phyloP scores from a whole-genome alignment of 2,888 invertebrate genomes.

The Scaptomyza cyrtandrae region DNA sequence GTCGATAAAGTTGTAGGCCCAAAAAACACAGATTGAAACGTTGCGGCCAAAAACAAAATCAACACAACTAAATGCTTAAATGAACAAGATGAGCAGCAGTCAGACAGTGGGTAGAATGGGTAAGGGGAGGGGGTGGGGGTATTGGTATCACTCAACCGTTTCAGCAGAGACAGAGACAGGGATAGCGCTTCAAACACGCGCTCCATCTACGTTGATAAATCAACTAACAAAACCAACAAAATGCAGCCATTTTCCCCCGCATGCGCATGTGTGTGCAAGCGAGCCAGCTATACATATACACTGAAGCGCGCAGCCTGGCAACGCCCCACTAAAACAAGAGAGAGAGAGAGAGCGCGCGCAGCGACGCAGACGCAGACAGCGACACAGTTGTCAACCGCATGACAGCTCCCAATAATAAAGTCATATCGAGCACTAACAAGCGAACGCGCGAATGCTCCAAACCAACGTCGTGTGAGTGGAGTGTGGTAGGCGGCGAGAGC shows the following conservation, averaged over 20 bases:
- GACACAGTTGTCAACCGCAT: constrained; percentile 81
- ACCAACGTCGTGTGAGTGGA: constrained; percentile 1
- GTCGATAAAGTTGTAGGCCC: constrained; percentile 75
- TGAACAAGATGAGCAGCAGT: constrained; percentile 30
- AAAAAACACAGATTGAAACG: constrained; percentile 73
- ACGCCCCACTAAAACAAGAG: constrained; percentile 42
- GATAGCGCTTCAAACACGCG: constrained; percentile 23
- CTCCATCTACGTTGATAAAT: constrained; percentile 63
- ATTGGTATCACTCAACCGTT: constrained; percentile 53
- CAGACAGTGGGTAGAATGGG: not conserved
- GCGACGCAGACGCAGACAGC: constrained; percentile 48
- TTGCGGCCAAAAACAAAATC: constrained; percentile 77
- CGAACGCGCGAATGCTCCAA: constrained; percentile 62
- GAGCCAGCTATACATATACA: constrained; percentile 23
- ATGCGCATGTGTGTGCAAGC: constrained; percentile 43
- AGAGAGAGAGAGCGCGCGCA: constrained; percentile 23
- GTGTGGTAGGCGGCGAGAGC: constrained; percentile 50
- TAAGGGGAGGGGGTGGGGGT: not conserved
- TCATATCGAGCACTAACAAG: constrained; percentile 81
- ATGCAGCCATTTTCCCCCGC: constrained; percentile 75
- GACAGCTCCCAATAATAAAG: constrained; percentile 81
- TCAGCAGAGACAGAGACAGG: constrained; percentile 39
- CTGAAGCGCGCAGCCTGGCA: constrained; percentile 25
- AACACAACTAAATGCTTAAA: constrained; percentile 69
- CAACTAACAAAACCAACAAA: constrained; percentile 70